Evolutionary conservation across 2,888 invertebrate species (phyloP), one percentile per base, ranked within the genome.

Genomic region (Dryobotodes eremita): DNA sequence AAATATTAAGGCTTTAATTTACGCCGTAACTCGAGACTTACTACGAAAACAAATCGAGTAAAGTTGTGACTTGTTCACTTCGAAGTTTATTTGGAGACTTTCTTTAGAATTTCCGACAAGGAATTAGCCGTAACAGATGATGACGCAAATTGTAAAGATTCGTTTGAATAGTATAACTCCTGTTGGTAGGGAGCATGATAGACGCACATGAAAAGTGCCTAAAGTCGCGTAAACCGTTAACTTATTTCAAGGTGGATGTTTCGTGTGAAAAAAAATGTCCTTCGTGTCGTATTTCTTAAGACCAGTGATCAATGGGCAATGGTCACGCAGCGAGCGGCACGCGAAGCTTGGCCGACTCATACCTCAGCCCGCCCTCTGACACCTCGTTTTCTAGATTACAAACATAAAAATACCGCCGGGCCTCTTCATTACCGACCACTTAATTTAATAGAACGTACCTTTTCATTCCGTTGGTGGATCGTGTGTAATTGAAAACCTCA

Each of bases 251-350:
- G 86, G 87, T 85, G 65, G 82, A 77, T 78, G 75, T 84, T 92
- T 92, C 91, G 93, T 93, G 93, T 94, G 91, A 94, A 94, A 88
- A 74, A 86, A 94, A 95, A 95, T 94, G 94, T 95, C 94, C 92
- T 93, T 93, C 91, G 90, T 91, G 92, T 93, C 92, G 94, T 94
- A 94, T 94, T 95, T 95, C 91, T 91, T 92, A 92, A 92, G 93
- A 92, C 90, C 88, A 79, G 91, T 96, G 95, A 96, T 96, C 94
- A 93, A 96, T 95, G 93, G 92, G 80, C 90, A 82, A 75, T 86
- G 93, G 95, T 95, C 96, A 96, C 96, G 96, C 94, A 94, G 92
- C 75, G 62, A 78, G 75, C 68, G 83, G 88, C 95, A 95, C 95
- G 95, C 95, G 89, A 95, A 86, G 86, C 86, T 79, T 86, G 77